phyloP scores from a whole-genome alignment of 1,140 invertebrate species.

The Orussus abietinus region DNA sequence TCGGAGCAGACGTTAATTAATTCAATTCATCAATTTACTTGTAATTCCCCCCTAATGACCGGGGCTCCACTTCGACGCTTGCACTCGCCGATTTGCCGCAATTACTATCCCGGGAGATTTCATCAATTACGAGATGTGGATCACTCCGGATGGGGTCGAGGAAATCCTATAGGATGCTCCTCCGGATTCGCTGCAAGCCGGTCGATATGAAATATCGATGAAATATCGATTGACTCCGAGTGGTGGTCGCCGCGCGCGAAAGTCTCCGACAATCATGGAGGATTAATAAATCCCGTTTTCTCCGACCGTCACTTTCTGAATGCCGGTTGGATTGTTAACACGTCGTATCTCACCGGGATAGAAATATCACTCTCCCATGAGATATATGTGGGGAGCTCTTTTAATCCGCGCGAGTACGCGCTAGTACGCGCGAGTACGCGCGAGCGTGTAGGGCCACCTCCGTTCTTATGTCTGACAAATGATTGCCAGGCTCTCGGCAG shows the following conservation, averaged over 20 bases:
- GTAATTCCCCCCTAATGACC: no score
- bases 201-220: no score
- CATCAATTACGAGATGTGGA: no score
- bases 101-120: no score
- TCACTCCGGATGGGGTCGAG: no score
- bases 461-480: constrained; percentile 33
- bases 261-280: constrained; percentile 28
- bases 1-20: no score
- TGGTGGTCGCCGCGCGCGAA: constrained; percentile 17
- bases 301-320: constrained; percentile 33
- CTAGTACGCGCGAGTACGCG: constrained; percentile 12
- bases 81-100: no score
- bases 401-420: constrained; percentile 6
- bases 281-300: constrained; percentile 40
- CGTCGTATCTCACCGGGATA: constrained; percentile 26
- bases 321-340: constrained; percentile 34
- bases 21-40: no score
- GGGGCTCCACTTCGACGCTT: no score
- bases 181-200: no score
- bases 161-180: no score
- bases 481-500: constrained; percentile 25
- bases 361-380: constrained; percentile 35
- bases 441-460: constrained; percentile 9
- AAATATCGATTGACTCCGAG: constrained; percentile 29
- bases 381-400: neutral